Base-by-base conservation (phyloP, 2,797 vertebrate species). In the Siniperca scherzeri region DNA sequence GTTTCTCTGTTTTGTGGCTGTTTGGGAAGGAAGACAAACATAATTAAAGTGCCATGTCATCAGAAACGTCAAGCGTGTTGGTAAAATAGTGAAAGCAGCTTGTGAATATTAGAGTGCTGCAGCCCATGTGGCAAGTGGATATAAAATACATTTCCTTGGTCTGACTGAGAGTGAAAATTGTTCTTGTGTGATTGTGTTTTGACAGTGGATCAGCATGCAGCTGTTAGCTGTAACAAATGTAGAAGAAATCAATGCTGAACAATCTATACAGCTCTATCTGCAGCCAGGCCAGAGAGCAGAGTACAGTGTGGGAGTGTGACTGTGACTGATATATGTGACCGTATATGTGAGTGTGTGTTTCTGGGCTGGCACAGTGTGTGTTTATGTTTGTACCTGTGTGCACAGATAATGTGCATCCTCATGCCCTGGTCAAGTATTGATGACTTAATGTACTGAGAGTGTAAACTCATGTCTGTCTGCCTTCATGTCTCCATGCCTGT, bases 241-340 rank as follows among this genome's bases (percentile, higher is more conserved):
- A 72, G 89, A 87, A 77, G 89, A 91, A 91, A 92, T 93, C 91
- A 86, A 90, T 92, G 42, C 48, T 57, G 22, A 44, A 44, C 73
- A 57, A 90, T 89, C 81, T 42, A 87, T 30, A 87, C 64, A 27
- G 72, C 38, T 76, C 68, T 60, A 60, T 81, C 68, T 79, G 48
- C 74, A 57, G 80, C n/a, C 13, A 16, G 33, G 62, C 61, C 75
- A 56, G 48, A 84, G 46, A 74, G 61, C 66, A 67, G 12, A 56
- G 38, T 2, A 30, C 62, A 62, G 64, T 19, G 30, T 65, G 30
- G 7, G 44, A 12, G 7, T 64, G 60, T 30, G 42, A 60, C 14
- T 74, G 64, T 52, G 3, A 48, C 11, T 72, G 21, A 70, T 67
- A 75, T 70, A 11, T 11, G 10, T 42, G 40, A 10, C n/a, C n/a